Base-by-base conservation (phyloP, 2,888 invertebrate species). In the Abscondita cerata region DNA sequence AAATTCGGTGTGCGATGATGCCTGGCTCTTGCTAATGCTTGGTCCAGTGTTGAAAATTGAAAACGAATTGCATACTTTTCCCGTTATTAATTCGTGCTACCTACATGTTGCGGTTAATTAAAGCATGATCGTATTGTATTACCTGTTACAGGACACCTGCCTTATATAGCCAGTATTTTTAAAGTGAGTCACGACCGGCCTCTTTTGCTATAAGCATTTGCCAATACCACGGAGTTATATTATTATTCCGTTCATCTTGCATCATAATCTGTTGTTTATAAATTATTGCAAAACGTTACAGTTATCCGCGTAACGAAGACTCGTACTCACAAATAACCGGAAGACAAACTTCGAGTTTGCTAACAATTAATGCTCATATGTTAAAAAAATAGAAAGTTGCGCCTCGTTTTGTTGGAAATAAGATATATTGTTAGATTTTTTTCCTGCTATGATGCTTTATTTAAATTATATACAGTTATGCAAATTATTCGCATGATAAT, bases 41-140 rank as follows among this genome's bases (percentile, higher is more conserved):
- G n/a, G n/a, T n/a, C n/a, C n/a, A n/a, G n/a, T 33, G 9, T 33
- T 33, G 13, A 18, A 44, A 44, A 44, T 44, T 18, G 44, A 44
- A 44, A 44, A 44, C 44, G 44, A 18, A 4, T 25, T 4, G 25
- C 2, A 18, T 18, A 18, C 16, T 44, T 44, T 44, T 44, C 44
- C 44, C 44, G 44, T 44, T 44, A 44, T 16, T 44, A 44, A 44
- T 44, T 44, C 18, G 18, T 44, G 44, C 6, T 40, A 40, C 13
- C 40, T 13, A 40, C 40, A 13, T 13, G 40, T 44, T 44, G 44
- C 44, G 44, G 44, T 44, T 44, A 44, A 44, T 44, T 44, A 44
- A 44, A 44, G 18, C 19, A 18, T 18, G 19, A 44, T 44, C 19
- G 44, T 44, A 44, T 44, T 44, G 18, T 44, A 19, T 44, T 44